A percentile compares a stretch with the other conserved stretches of the same genome.
These are phyloP conservation scores for Apotomis betuletana DNA, from an alignment of 2,888 invertebrate genomes.

Conservation along the genomic window DNA sequence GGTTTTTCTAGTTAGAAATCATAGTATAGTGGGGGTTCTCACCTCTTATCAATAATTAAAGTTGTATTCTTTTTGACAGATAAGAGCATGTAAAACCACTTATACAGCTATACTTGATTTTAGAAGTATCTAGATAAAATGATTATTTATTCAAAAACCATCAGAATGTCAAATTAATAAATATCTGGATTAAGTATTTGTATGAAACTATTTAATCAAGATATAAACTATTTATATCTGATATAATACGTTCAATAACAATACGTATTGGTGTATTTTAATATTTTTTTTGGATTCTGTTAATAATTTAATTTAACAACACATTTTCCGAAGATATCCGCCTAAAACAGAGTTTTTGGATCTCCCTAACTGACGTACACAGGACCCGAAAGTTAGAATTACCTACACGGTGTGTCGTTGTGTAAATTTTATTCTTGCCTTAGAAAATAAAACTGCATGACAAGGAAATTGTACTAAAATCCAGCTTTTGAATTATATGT, in stretches of 20 bases:
- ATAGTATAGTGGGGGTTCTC: too few species aligned
- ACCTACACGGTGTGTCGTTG: not conserved
- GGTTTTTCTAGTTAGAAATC: not conserved
- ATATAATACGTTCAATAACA: too few species aligned
- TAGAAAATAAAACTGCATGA: not conserved
- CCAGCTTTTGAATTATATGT: not conserved
- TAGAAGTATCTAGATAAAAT: too few species aligned
- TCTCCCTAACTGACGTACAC: not conserved
- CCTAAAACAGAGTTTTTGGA: not conserved
- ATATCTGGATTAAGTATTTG: too few species aligned
- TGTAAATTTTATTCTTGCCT: not conserved
- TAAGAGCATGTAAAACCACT: too few species aligned
- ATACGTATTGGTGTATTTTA: too few species aligned
- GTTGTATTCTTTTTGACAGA: too few species aligned
- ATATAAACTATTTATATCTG: not conserved
- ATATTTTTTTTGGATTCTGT: not conserved
- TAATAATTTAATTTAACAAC: not conserved
- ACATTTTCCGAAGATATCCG: not conserved
- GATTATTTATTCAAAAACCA: too few species aligned
- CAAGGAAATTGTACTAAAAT: constrained; percentile 5
- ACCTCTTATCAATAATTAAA: too few species aligned
- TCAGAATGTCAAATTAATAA: too few species aligned
- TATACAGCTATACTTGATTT: too few species aligned
- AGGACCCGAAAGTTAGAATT: not conserved
- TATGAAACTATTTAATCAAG: not conserved